A percentile compares a stretch with the other conserved stretches of the same genome.
Evolutionary conservation across 2,113 vertebrate species (phyloP).

Genomic region (Campylomormyrus numenius): DNA sequence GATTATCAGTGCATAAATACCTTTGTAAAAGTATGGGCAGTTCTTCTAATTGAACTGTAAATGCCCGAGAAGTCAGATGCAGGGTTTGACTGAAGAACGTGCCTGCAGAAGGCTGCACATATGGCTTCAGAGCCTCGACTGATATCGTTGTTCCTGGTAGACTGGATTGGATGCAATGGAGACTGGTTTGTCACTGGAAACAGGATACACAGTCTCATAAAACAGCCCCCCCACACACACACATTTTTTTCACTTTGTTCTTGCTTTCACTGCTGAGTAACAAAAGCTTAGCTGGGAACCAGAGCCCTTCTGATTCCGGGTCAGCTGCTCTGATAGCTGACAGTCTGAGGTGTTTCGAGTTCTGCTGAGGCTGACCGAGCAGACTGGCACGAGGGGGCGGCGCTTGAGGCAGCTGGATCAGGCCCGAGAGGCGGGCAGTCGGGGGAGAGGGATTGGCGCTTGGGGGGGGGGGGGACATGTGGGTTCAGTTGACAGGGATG

Average conservation of each 20-base stretch:
- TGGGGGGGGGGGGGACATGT: not conserved
- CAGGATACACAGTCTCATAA: not conserved
- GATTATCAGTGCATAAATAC: not conserved
- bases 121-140: not conserved
- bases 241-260: not conserved
- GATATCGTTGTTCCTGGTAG: not conserved
- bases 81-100: not conserved
- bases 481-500: slow-evolving; percentile 39
- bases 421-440: slow-evolving; percentile 11
- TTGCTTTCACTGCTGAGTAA: not conserved
- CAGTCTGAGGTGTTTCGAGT: not conserved
- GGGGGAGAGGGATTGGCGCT: not conserved
- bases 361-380: not conserved
- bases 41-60: not conserved
- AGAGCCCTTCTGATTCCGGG: not conserved
- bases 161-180: not conserved
- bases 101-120: not conserved
- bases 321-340: not conserved
- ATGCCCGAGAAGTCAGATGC: not conserved
- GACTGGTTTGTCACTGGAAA: not conserved
- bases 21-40: not conserved
- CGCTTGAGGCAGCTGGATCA: slow-evolving; percentile 18
- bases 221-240: not conserved
- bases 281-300: not conserved
- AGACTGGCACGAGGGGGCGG: not conserved